Percentiles rank a stretch among this genome's conserved stretches.
These are phyloP conservation scores for Araneus ventricosus DNA, from an alignment of 1,140 invertebrate genomes.

Conservation along the genomic window DNA sequence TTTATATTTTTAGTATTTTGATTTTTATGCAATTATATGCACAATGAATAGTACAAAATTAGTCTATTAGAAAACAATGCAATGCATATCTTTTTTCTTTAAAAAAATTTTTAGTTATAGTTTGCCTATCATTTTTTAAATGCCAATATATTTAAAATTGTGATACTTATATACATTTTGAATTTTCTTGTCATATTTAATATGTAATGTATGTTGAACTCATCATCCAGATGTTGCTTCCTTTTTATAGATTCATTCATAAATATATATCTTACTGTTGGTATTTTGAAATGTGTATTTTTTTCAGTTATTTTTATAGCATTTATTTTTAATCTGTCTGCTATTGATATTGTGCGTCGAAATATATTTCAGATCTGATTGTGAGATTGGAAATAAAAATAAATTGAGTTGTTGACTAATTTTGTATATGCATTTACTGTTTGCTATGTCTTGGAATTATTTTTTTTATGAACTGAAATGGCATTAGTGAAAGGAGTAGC, in stretches of 20 bases:
- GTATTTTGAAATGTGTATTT: slow-evolving; percentile 21
- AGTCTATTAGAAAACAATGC: neutral
- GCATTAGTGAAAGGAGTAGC: too few species aligned
- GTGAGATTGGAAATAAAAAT: neutral
- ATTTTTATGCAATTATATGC: neutral
- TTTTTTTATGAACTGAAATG: too few species aligned
- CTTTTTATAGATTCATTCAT: slow-evolving; percentile 21
- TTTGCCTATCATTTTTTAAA: neutral
- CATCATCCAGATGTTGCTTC: neutral
- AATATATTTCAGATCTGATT: slow-evolving; percentile 3
- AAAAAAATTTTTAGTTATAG: neutral
- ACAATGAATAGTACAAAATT: slow-evolving; percentile 7
- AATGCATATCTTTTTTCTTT: neutral
- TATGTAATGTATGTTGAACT: neutral
- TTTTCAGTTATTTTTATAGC: slow-evolving; percentile 32
- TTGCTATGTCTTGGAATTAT: too few species aligned
- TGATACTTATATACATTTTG: neutral
- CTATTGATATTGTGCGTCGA: neutral
- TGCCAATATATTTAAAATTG: neutral
- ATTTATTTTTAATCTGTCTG: slow-evolving; percentile 10
- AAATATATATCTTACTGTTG: slow-evolving; percentile 12
- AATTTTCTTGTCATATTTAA: neutral
- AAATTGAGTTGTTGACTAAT: neutral
- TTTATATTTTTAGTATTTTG: too few species aligned
- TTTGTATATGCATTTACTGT: neutral